Base-by-base conservation (phyloP, 2,888 invertebrate species). In the Eucriotettix oculatus region DNA sequence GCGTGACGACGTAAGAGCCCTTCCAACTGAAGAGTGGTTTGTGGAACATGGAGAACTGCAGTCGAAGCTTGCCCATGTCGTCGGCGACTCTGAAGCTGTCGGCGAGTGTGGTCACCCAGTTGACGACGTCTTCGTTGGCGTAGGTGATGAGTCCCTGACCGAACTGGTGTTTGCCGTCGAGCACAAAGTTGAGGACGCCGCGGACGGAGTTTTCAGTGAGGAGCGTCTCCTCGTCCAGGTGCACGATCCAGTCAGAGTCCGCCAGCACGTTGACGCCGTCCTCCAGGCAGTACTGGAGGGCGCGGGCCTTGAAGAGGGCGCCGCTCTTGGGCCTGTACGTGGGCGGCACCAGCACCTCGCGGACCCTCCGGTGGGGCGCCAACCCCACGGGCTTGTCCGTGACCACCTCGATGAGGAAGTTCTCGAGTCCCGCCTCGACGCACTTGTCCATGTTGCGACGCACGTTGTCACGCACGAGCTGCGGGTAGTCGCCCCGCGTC, bases 11-110 rank as follows among this genome's bases (percentile, higher is more conserved):
- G 75, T 90, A 97, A 54, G 96, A 96, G 63, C 97, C 97, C 76
- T 97, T 97, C 95, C 96, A 96, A 73, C 95, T 94, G 74, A 97
- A 95, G 60, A 95, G 77, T 16, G 97, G 96, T 71, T 90, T 91
- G 72, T 96, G 94, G 73, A 97, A 95, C 74, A 90, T 78, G 68
- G 87, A 86, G 71, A 97, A 94, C 73, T 96, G 96, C 65, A 93
- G 79, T 68, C 94, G 81, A 60, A 97, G 76, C 75, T 97, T 97
- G 61, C 97, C 97, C 95, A 97, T 94, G 70, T 97, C 97, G 75
- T 97, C 96, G 40, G 95, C 90, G 1, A 97, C 96, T 65, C 97
- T 83, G 73, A 90, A 96, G 70, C 92, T 93, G 71, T 97, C 97
- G 14, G 95, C 95, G 66, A 97, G 75, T 0, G 97, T 97, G 17